These are phyloP conservation scores for Clarias laeviceps DNA, from an alignment of 2,797 vertebrate genomes.

Conservation along the genomic window DNA sequence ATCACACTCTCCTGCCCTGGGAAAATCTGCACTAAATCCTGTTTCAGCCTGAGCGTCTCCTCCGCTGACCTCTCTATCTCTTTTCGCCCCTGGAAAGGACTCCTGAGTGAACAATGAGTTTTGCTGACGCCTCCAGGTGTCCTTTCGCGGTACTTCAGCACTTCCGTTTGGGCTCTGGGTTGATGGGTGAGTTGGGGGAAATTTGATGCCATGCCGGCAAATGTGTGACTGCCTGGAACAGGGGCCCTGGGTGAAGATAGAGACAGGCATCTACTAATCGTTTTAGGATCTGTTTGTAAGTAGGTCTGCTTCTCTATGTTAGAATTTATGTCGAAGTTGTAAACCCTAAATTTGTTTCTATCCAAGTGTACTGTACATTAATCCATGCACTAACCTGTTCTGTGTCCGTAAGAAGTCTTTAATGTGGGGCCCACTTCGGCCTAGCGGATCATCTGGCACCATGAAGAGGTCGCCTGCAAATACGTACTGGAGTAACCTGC, in stretches of 20 bases:
- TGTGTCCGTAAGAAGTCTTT: conserved; percentile 80
- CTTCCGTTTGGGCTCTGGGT: conserved; percentile 64
- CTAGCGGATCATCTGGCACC: conserved; percentile 89
- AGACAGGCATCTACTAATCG: not conserved
- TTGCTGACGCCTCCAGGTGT: conserved; percentile 39
- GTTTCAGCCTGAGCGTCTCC: conserved; percentile 73
- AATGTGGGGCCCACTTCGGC: conserved; percentile 84
- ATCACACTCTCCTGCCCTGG: conserved; percentile 79
- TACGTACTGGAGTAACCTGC: conserved; percentile 86
- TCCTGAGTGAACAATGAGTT: not conserved
- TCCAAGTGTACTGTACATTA: not conserved
- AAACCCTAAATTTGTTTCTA: too few relatives aligned
- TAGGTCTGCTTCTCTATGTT: conserved; percentile 11
- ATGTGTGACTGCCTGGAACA: conserved; percentile 67
- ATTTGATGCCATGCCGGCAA: conserved; percentile 58
- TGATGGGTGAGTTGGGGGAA: conserved; percentile 27
- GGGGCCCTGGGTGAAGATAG: conserved; percentile 56
- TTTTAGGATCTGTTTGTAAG: not conserved
- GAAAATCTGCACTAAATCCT: conserved; percentile 79
- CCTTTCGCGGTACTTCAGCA: conserved; percentile 67
- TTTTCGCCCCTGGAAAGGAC: not conserved
- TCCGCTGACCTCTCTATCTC: conserved; percentile 57
- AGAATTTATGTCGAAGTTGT: too few relatives aligned
- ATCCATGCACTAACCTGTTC: conserved; percentile 67
- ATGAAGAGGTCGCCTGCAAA: conserved; percentile 90